These are phyloP conservation scores for Lasioglossum malachurum DNA, from an alignment of 2,888 invertebrate genomes.

Conservation along the genomic window DNA sequence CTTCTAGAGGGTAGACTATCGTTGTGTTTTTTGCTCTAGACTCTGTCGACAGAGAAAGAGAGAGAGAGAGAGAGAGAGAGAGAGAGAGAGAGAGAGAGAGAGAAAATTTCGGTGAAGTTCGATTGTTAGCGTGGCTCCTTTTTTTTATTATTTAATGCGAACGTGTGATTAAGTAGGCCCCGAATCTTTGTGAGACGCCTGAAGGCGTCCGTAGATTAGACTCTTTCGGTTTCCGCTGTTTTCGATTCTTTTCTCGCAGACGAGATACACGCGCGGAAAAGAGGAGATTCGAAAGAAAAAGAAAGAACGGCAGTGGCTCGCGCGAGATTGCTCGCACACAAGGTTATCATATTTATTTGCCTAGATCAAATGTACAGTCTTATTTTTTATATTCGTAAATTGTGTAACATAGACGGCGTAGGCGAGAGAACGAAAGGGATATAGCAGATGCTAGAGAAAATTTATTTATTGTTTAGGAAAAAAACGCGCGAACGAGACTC, in stretches of 20 bases:
- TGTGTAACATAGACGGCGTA: background rate
- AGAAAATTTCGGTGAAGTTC: conserved; percentile 39
- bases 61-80: background rate
- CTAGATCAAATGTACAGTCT: conserved; percentile 20
- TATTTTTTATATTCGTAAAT: conserved; percentile 10
- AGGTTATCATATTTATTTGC: conserved; percentile 3
- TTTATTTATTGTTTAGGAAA: conserved; percentile 15
- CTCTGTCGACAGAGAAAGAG: conserved; percentile 16
- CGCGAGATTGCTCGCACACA: conserved; percentile 6
- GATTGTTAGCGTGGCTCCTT: conserved; percentile 37
- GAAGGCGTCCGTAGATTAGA: conserved; percentile 1
- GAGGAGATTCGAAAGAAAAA: background rate
- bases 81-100: conserved; percentile 31
- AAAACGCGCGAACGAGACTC: background rate
- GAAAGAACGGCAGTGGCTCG: background rate
- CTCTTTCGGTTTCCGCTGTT: conserved; percentile 11
- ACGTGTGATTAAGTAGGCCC: conserved; percentile 58
- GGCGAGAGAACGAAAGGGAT: background rate
- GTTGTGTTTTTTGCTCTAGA: conserved; percentile 51
- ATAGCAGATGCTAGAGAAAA: background rate
- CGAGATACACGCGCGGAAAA: background rate
- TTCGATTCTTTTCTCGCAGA: conserved; percentile 2
- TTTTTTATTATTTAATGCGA: conserved; percentile 58
- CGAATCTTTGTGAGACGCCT: background rate
- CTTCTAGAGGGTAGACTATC: conserved; percentile 46